Base-by-base conservation (phyloP, 2,888 invertebrate species). In the Andrena bucephala region DNA sequence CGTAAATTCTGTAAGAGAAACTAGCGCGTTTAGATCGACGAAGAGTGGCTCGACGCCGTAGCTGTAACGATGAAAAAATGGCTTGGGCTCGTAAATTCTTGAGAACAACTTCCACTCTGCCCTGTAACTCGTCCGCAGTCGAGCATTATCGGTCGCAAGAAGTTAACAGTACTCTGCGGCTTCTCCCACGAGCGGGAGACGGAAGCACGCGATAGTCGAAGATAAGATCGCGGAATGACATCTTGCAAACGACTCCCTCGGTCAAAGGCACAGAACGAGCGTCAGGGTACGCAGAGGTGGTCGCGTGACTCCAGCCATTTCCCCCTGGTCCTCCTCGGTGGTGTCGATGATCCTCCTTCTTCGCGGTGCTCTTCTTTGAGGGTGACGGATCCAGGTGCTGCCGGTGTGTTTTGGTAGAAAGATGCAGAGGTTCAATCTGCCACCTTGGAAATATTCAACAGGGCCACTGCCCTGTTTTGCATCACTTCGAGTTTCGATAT, bases 171-270 rank as follows among this genome's bases (percentile, higher is more conserved):
- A 29, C 27, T 54, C 52, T 50, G 52, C 65, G 48, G 48, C 68
- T 48, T 76, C 76, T 68, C 29, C 48, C 67, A 60, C 42, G 68
- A 69, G 69, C 52, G 50, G 36, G 27, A 71, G 77, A 77, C 66
- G 60, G 54, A 48, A 60, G 77, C n/a, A 24, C 60, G 27, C 77
- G 75, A 75, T 68, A 20, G 2, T 24, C 27, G 5, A n/a, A 72
- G 81, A 82, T 82, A 84, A 70, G 70, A 84, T 82, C 82, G 63
- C 36, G 54, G 68, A 74, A 82, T 75, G 83, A 78, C 83, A 78
- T 80, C 70, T 78, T 71, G 83, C 82, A 82, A 83, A 83, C 81
- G 83, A 82, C 74, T 81, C 66, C 42, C 57, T 68, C 66, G 77
- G 62, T 70, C 77, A 67, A 70, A 71, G 74, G 73, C 67, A 81